phyloP scores from a whole-genome alignment of 2,888 invertebrate species.

The Tenthredo distinguenda region DNA sequence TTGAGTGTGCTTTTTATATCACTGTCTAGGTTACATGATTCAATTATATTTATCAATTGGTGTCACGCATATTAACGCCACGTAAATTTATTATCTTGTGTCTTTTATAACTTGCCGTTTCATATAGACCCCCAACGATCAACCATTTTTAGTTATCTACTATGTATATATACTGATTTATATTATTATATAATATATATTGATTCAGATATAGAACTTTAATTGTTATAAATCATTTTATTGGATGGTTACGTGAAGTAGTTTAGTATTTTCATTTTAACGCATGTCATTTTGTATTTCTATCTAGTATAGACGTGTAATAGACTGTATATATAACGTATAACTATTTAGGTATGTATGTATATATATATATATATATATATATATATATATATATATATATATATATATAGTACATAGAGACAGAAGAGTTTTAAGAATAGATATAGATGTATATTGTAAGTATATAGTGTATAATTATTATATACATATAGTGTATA shows the following conservation, averaged over 20 bases:
- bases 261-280: conserved; percentile 9
- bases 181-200: conserved; percentile 31
- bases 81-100: conserved; percentile 13
- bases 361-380: neutral
- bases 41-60: neutral
- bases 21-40: neutral
- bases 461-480: conserved; percentile 41
- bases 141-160: conserved; percentile 10
- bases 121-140: conserved; percentile 11
- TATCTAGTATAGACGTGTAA: neutral
- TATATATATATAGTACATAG: conserved; percentile 17
- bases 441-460: conserved; percentile 41
- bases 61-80: conserved; percentile 22
- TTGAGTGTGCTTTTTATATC: conserved; percentile 34
- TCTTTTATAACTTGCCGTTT: conserved; percentile 13
- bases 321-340: no score
- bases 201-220: conserved; percentile 9
- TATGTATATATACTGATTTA: conserved; percentile 20
- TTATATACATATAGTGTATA: conserved; percentile 49
- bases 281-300: neutral
- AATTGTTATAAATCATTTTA: neutral
- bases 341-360: neutral
- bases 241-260: conserved; percentile 29
- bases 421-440: conserved; percentile 36
- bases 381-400: conserved; percentile 2